Evolutionary conservation across 2,797 vertebrate genomes (phyloP).

Genomic region (Galaxias olidus): DNA sequence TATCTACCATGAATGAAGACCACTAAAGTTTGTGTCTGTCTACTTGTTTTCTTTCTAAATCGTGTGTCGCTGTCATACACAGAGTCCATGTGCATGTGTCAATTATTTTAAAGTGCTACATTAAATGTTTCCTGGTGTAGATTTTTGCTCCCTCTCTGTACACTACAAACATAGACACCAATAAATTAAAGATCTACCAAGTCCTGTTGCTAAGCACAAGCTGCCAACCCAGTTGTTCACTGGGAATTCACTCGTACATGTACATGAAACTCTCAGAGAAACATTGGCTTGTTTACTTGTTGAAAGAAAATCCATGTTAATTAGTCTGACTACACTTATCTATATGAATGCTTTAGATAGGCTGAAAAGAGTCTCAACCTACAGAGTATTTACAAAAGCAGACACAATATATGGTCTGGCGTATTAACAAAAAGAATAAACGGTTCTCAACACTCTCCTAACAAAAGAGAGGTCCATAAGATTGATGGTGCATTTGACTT

Average conservation of each 20-base stretch:
- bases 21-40: slow-evolving; percentile 28
- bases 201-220: slow-evolving; percentile 46
- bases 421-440: too few species aligned
- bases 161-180: slow-evolving; percentile 58
- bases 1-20: slow-evolving; percentile 26
- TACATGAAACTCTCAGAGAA: slow-evolving; percentile 45
- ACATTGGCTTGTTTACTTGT: slow-evolving; percentile 38
- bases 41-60: slow-evolving; percentile 32
- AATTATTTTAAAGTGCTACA: slow-evolving; percentile 56
- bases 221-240: slow-evolving; percentile 35
- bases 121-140: slow-evolving; percentile 55
- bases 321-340: slow-evolving; percentile 10
- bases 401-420: too few species aligned
- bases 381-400: too few species aligned
- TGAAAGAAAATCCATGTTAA: slow-evolving; percentile 18
- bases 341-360: too few species aligned
- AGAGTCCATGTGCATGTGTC: slow-evolving; percentile 29
- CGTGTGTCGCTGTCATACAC: slow-evolving; percentile 42
- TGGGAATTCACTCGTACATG: slow-evolving; percentile 48
- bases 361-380: too few species aligned
- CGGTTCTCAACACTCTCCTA: too few species aligned
- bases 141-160: slow-evolving; percentile 49
- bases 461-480: background rate
- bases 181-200: slow-evolving; percentile 55
- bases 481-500: slow-evolving; percentile 30